Base-by-base conservation (phyloP, 2,797 vertebrate species). In the Lutra lutra region DNA sequence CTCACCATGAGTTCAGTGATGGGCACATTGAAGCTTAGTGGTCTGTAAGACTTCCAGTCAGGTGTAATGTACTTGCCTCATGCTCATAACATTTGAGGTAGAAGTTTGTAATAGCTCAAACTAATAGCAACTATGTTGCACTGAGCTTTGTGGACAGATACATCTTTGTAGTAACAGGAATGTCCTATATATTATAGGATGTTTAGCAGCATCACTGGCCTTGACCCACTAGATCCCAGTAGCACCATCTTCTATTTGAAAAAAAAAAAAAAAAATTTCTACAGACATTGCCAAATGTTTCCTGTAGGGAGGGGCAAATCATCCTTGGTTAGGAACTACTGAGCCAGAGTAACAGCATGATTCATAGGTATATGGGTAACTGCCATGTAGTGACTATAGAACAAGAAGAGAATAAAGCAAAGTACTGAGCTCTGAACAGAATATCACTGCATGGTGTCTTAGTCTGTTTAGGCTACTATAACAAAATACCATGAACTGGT, bases 301-400 rank as follows among this genome's bases (percentile, higher is more conserved):
- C n/a, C 72, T 79, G 0, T 18, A 38, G 2, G 4, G 6, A 85
- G 7, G 5, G 2, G 0, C 2, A 73, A 79, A 46, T 4, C 3
- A 48, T n/a, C 14, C 10, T 5, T 56, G 0, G 3, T 58, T 92
- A 15, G 66, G n/a, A 92, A 87, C 11, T 5, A 17, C 56, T 64
- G 29, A 60, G 12, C n/a, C 86, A 79, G 13, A 89, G 14, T 13
- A 86, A 27, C 1, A 64, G 18, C 6, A 62, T 32, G 58, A 35
- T 86, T 38, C 54, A 5, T 23, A 20, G 35, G 6, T 21, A 27
- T 58, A 9, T 73, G 35, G 1, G 0, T 35, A 84, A 43, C 15
- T 21, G 0, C 1, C 10, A 29, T 35, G 14, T 13, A 6, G 32
- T 27, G 32, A 88, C 11, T 23, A 18, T 4, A 78, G 1, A 60